Base-by-base conservation (phyloP, 2,113 vertebrate species). In the Bombycilla garrulus region DNA sequence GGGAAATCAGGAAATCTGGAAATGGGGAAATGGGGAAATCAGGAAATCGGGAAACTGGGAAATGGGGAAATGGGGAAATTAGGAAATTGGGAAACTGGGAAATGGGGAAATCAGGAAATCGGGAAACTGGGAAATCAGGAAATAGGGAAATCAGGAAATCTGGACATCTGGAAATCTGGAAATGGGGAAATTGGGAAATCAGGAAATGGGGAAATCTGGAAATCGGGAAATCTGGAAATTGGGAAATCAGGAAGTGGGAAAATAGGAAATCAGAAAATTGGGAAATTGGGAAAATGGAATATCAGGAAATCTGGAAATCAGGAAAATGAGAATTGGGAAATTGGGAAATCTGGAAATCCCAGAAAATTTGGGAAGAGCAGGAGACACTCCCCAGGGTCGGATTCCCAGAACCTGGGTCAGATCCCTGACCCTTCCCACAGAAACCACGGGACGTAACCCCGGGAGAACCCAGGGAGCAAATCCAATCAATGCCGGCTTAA, bases 191-290 rank as follows among this genome's bases (percentile, higher is more conserved):
- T 33, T 6, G 1, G 26, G 38, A 26, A 54, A 54, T 25, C 5
- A 0, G 36, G 29, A 42, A 42, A 56, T n/a, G 4, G 0, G 11
- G 50, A 15, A 44, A 56, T 28, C 0, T 0, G 12, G 50, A 25
- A 35, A 11, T 26, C 9, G 3, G n/a, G 22, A 58, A 35, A 35
- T 35, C 14, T 3, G 36, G 11, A 60, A 38, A 42, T 29, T 1
- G 2, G 29, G 28, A 31, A 64, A 31, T 64, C 3, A 0, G 21
- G 14, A 54, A n/a, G 42, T 42, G 2, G 0, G 45, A 56, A n/a
- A n/a, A 42, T 51, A 1, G 1, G 53, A 29, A 60, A 11, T 31
- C 3, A 2, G 22, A 15, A 60, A 36, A 35, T 35, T 0, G 2
- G 23, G 23, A 60, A 18, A 38, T 38, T 2, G 4, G 35, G 58